phyloP scores from a whole-genome alignment of 2,888 invertebrate species.

The Dexiosoma caninum region DNA sequence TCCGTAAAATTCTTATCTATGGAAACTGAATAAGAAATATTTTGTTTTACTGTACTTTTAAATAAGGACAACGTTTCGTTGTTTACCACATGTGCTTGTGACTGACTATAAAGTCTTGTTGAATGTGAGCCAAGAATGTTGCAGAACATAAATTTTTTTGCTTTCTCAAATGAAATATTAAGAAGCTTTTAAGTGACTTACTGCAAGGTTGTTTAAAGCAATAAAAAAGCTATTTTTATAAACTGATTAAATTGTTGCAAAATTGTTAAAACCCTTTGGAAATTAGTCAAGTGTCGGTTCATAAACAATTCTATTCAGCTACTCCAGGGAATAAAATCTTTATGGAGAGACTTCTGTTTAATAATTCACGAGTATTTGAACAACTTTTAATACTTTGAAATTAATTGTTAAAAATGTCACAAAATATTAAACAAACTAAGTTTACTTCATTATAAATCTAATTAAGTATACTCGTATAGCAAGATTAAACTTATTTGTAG shows the following conservation, averaged over 20 bases:
- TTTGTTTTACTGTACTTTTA: neutral
- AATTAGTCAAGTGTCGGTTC: neutral
- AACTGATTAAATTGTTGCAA: neutral
- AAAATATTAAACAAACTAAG: too few relatives aligned
- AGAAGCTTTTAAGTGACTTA: neutral
- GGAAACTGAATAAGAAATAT: neutral
- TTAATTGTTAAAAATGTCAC: too few relatives aligned
- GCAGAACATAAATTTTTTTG: slow-evolving; percentile 34
- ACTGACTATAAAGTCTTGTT: slow-evolving; percentile 10
- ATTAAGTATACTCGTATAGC: too few relatives aligned
- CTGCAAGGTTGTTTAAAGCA: neutral
- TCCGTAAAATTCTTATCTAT: too few relatives aligned
- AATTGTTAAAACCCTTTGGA: neutral
- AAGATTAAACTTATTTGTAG: too few relatives aligned
- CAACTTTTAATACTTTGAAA: too few relatives aligned
- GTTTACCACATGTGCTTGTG: neutral
- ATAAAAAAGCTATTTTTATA: neutral
- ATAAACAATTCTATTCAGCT: too few relatives aligned
- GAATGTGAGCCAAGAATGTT: slow-evolving; percentile 27
- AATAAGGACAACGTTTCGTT: neutral
- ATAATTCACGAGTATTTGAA: too few relatives aligned
- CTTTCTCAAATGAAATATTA: slow-evolving; percentile 6
- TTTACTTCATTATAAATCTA: too few relatives aligned
- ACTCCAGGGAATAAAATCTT: too few relatives aligned
- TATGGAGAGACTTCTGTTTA: too few relatives aligned